Percentiles rank a stretch among this genome's conserved stretches.
Conservation (phyloP, 2,797 vertebrate species). For the Sternotherus odoratus region DNA sequence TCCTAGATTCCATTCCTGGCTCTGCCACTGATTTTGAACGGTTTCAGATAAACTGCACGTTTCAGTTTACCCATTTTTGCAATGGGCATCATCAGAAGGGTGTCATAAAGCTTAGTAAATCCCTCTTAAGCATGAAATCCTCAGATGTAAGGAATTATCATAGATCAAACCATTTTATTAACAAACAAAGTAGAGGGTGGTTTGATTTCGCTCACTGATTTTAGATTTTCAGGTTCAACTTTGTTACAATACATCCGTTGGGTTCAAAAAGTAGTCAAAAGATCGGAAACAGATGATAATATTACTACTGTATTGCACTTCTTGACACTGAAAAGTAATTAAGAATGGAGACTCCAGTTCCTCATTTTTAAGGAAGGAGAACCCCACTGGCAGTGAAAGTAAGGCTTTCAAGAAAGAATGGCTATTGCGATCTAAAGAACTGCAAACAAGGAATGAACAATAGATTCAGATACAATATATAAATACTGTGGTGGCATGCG, state of each 20-base stretch:
- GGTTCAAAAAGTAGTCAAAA: background rate
- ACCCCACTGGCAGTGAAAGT: conserved; percentile 23
- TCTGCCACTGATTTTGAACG: background rate
- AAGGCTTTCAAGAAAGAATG: conserved; percentile 35
- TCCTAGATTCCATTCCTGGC: background rate
- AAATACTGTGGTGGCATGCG: background rate
- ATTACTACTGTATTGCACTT: background rate
- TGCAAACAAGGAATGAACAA: conserved; percentile 31
- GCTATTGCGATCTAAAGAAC: conserved; percentile 39
- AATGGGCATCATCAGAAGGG: background rate
- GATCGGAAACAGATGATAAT: background rate
- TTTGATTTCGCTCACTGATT: background rate
- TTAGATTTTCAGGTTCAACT: conserved; percentile 1
- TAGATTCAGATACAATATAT: background rate
- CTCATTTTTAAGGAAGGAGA: conserved; percentile 15
- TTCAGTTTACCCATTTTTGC: background rate
- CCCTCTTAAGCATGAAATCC: background rate
- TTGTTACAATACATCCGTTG: background rate
- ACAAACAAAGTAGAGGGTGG: background rate
- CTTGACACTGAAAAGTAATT: background rate
- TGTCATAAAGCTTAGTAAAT: background rate
- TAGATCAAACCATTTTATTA: background rate
- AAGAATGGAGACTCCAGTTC: conserved; percentile 17
- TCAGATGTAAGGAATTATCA: background rate
- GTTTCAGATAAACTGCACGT: background rate